Percentiles rank a stretch among this genome's conserved stretches.
Evolutionary conservation across 2,888 invertebrate genomes (phyloP).

Genomic region (Mesorhabditis sp.): DNA sequence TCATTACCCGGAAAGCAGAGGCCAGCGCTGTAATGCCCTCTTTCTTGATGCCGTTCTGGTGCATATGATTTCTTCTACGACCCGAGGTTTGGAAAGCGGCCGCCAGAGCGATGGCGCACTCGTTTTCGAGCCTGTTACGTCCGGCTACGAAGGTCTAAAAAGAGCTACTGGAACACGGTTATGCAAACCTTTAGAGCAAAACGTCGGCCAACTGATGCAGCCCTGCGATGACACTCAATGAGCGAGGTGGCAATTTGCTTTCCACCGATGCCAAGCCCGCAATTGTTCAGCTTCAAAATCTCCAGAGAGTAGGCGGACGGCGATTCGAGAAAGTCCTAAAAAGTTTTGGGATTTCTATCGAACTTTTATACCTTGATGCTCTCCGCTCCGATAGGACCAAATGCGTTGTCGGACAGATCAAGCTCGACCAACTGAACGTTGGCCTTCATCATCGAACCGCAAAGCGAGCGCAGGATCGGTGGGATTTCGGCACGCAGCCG

Average conservation of each 20-base stretch:
- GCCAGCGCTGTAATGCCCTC: conserved; percentile 78
- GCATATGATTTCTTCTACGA: conserved; percentile 82
- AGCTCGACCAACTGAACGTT: conserved; percentile 77
- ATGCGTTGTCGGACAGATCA: conserved; percentile 93
- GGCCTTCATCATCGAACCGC: conserved; percentile 76
- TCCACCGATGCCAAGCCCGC: conserved; percentile 89
- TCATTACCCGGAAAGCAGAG: background rate
- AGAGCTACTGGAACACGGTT: conserved; percentile 59
- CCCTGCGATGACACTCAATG: conserved; percentile 27
- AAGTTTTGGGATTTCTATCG: conserved; percentile 84
- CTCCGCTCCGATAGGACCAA: conserved; percentile 88
- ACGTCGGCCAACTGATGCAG: conserved; percentile 60
- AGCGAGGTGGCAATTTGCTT: conserved; percentile 56
- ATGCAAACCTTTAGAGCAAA: conserved; percentile 74
- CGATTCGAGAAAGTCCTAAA: conserved; percentile 75
- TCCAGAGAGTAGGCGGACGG: conserved; percentile 15
- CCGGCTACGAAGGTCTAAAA: conserved; percentile 67
- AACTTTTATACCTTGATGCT: conserved; percentile 78
- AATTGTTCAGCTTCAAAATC: conserved; percentile 73
- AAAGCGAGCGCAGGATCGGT: conserved; percentile 76
- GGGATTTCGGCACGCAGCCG: conserved; percentile 92
- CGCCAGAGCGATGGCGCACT: conserved; percentile 80
- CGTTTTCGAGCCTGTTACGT: conserved; percentile 86
- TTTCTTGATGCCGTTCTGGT: conserved; percentile 92
- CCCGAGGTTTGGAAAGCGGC: conserved; percentile 73